Base-by-base conservation (phyloP, 2,888 invertebrate species). In the Aphidius colemani region DNA sequence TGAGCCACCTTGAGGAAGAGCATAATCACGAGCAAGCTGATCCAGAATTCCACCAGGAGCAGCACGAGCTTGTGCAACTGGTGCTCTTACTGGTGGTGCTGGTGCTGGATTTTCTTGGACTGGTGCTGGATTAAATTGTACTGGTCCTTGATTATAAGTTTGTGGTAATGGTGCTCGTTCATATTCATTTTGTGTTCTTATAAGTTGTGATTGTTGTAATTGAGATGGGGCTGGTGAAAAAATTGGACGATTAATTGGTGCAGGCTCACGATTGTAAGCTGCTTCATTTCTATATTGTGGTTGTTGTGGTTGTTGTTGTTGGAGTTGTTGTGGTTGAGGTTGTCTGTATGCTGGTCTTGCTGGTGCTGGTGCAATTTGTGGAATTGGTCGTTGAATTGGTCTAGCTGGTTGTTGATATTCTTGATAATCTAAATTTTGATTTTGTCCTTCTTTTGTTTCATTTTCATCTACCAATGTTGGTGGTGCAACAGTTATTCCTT, bases 1-100 rank as follows among this genome's bases (percentile, higher is more conserved):
- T 0, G 90, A 86, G 7, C 88, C 85, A 40, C 88, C 88, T 70
- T 88, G 86, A 0, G 93, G 94, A 56, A 94, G 82, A 9, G 92
- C 89, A 76, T 91, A 94, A 74, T 94, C 93, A 77, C 90, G 90
- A 58, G 93, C 88, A 59, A 94, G 86, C 77, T 93, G 91, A 78
- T 94, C 94, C 55, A 94, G 84, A 81, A 93, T 85, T 40, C 89
- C 88, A 75, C 78, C 70, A 53, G 77, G 77, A 7, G 56, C 56
- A 45, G 43, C 43, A 11, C 56, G 62, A 7, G 57, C 30, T 2
- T 50, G 66, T 63, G 59, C 45, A 30, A 30, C 5, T 30, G 77
- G 77, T 10, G 45, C 45, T 30, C n/a, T 18, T 18, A 39, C 30
- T n/a, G 46, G 10, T 3, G 41, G 66, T 60, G 61, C 46, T 13